phyloP scores from a whole-genome alignment of 2,797 vertebrate genomes.

The Aulostomus chinensis region DNA sequence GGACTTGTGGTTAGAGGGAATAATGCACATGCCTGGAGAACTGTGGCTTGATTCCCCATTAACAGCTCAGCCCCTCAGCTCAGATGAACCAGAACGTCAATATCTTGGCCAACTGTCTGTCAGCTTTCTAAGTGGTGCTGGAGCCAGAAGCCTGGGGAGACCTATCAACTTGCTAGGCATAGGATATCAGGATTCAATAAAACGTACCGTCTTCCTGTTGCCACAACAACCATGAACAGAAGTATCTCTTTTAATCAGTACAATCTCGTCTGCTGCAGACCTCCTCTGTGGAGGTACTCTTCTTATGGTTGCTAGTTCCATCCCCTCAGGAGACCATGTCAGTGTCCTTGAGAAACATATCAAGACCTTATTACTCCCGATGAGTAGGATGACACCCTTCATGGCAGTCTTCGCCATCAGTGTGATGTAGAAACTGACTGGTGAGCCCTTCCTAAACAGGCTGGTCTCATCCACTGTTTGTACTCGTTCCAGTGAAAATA shows the following conservation, averaged over 20 bases:
- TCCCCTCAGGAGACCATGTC: too few relatives aligned
- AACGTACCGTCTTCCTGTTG: slow-evolving; percentile 3
- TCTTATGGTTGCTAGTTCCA: too few relatives aligned
- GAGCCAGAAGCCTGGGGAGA: slow-evolving; percentile 11
- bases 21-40: slow-evolving; percentile 36
- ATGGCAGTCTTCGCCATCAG: too few relatives aligned
- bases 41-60: slow-evolving; percentile 38
- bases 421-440: too few relatives aligned
- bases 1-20: slow-evolving; percentile 27
- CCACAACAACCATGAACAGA: not conserved
- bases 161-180: slow-evolving; percentile 8
- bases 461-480: too few relatives aligned
- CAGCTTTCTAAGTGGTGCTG: slow-evolving; percentile 33
- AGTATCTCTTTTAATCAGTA: too few relatives aligned
- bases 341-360: too few relatives aligned
- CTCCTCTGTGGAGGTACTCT: slow-evolving; percentile 7
- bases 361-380: too few relatives aligned
- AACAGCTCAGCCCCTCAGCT: slow-evolving; percentile 27
- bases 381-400: too few relatives aligned
- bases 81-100: slow-evolving; percentile 46
- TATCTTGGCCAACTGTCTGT: slow-evolving; percentile 28
- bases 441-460: too few relatives aligned
- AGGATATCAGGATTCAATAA: slow-evolving; percentile 15
- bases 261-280: too few relatives aligned
- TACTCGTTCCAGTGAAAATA: too few relatives aligned